Conservation (phyloP, 2,888 invertebrate species). For the Iselma pallidipennis region DNA sequence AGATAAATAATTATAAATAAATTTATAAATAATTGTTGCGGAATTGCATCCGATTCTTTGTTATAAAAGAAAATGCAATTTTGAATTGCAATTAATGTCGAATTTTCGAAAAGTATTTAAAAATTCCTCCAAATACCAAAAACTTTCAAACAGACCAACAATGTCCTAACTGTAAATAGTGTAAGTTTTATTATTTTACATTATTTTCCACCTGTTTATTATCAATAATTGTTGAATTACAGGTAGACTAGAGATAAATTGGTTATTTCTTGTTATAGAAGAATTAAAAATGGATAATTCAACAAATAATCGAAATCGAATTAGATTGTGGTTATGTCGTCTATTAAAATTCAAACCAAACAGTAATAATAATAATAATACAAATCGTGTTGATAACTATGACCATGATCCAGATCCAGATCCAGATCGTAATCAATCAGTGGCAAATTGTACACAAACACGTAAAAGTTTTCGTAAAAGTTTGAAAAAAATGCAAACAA, state of each 20-base stretch:
- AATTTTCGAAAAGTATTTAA: not conserved
- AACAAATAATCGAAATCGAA: not conserved
- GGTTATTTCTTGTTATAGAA: not conserved
- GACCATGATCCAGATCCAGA: not conserved
- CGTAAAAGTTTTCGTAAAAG: slow-evolving; percentile 38
- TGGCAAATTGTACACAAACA: slow-evolving; percentile 3
- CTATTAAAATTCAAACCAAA: not conserved
- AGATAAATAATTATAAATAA: not conserved
- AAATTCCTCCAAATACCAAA: not conserved
- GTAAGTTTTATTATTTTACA: not conserved
- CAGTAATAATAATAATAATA: not conserved
- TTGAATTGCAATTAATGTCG: not conserved
- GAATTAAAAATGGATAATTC: not conserved
- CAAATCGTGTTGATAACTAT: not conserved
- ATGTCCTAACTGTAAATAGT: not conserved
- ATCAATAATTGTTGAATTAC: not conserved
- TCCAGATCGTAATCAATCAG: not conserved
- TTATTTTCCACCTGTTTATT: not conserved
- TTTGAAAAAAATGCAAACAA: slow-evolving; percentile 41
- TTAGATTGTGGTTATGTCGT: not conserved
- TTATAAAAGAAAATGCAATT: no score
- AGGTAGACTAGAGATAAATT: not conserved
- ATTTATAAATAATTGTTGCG: not conserved
- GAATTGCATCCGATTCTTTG: no score
- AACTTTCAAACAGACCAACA: not conserved